Evolutionary conservation across 2,888 invertebrate genomes (phyloP), one percentile per base, ranked within the genome.

Genomic region (Plagodis dolabraria): DNA sequence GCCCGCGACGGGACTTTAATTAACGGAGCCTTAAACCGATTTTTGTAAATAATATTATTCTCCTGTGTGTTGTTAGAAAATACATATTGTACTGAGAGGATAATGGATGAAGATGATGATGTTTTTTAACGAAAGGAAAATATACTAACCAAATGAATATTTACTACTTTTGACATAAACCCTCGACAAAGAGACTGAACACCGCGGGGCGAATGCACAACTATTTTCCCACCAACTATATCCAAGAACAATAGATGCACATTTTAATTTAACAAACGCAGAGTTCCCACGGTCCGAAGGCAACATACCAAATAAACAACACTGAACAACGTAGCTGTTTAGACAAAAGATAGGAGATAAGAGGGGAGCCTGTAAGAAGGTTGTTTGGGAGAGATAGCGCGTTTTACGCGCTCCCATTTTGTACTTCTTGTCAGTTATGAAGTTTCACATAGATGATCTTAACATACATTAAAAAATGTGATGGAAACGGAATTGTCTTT

Each of bases 271-370:
- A 74, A 71, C 71, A 76, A 76, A 73, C 71, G 62, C 69, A 73
- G 69, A 75, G 66, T 71, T 70, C 57, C 60, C 54, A 52, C 62
- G 68, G 74, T 63, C 67, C 52, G 10, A 58, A 50, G 53, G 57
- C 57, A 60, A 43, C 60, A 58, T 57, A 65, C 68, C 63, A 68
- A 69, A 74, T 76, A 79, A 76, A 79, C 72, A 73, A 72, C 62
- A 58, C 38, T 52, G 67, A 66, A 72, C 72, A 67, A 59, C 59
- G 58, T 59, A 65, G 72, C 74, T 80, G 78, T 78, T 82, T 81
- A 82, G 79, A 82, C 77, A 77, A 79, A 79, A 80, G 82, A 82
- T 82, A 79, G 76, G 66, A 76, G 79, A 79, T 79, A 79, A 77
- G 67, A 56, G 67, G 60, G 68, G 72, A 78, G 77, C 74, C 79